phyloP scores from a whole-genome alignment of 2,797 vertebrate genomes.

The Neosilurus hyrtlii region DNA sequence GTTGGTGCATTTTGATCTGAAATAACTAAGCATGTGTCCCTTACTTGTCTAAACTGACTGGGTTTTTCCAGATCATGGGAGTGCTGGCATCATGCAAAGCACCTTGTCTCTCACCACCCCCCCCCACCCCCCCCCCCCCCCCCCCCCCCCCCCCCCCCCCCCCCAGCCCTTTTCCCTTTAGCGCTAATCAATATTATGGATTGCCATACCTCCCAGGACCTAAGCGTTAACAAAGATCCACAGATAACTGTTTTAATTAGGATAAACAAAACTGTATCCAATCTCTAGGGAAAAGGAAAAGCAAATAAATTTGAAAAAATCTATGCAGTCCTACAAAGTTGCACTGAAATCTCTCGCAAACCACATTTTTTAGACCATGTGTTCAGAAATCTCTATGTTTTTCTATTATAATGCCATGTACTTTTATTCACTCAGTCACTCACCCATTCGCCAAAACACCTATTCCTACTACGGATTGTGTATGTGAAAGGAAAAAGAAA shows the following conservation, averaged over 20 bases:
- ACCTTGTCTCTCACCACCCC: background rate
- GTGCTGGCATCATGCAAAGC: slow-evolving; percentile 18
- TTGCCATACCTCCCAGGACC: slow-evolving; percentile 6
- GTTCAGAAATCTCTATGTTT: background rate
- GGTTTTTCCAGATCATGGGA: background rate
- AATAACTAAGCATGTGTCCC: too few relatives aligned
- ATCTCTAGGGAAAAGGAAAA: slow-evolving; percentile 1
- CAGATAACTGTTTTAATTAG: slow-evolving; percentile 38
- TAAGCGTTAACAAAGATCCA: slow-evolving; percentile 17
- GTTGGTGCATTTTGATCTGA: too few relatives aligned
- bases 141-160: too few relatives aligned
- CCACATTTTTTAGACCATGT: background rate
- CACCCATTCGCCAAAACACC: too few relatives aligned
- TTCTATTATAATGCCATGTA: too few relatives aligned
- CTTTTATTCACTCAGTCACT: too few relatives aligned
- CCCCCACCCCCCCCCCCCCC: too few relatives aligned
- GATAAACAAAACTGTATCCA: background rate
- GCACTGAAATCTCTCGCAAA: background rate
- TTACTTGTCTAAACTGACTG: too few relatives aligned
- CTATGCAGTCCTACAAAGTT: background rate
- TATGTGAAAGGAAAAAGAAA: too few relatives aligned
- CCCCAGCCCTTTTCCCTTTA: background rate
- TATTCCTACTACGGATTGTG: too few relatives aligned
- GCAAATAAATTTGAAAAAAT: slow-evolving; percentile 6
- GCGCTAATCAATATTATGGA: slow-evolving; percentile 38